Conservation (phyloP, 2,888 invertebrate genomes). For the Sarcophaga rosellei region DNA sequence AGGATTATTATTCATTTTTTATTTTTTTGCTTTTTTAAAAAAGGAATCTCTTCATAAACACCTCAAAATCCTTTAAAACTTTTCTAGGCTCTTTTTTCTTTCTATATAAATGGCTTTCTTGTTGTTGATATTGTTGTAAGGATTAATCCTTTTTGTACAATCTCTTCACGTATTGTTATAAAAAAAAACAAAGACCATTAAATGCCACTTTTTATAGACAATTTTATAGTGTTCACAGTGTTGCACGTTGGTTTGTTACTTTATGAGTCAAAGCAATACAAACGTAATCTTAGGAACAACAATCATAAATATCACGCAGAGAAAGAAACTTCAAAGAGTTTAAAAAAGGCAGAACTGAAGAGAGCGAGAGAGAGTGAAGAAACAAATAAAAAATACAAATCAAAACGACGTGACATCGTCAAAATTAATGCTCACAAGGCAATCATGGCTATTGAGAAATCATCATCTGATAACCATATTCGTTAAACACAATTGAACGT, state of each 20-base stretch:
- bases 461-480: slow-evolving; percentile 53
- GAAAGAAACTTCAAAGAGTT: not conserved
- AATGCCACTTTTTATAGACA: slow-evolving; percentile 41
- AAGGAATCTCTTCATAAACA: not conserved
- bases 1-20: too few relatives aligned
- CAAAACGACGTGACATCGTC: slow-evolving; percentile 59
- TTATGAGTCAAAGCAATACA: not conserved
- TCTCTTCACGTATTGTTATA: slow-evolving; percentile 51
- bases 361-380: not conserved
- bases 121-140: not conserved
- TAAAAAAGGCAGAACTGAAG: not conserved
- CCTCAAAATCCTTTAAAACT: not conserved
- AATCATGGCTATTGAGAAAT: slow-evolving; percentile 60
- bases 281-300: slow-evolving; percentile 25
- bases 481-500: slow-evolving; percentile 42
- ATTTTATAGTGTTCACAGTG: not conserved
- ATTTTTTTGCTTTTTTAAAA: too few relatives aligned
- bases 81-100: not conserved
- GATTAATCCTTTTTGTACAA: slow-evolving; percentile 48
- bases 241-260: not conserved
- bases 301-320: slow-evolving; percentile 50
- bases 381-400: not conserved
- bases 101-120: not conserved
- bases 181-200: slow-evolving; percentile 51
- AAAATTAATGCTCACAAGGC: slow-evolving; percentile 48